Percentiles rank a stretch among this genome's conserved stretches.
These are phyloP conservation scores for Oostethus manadensis DNA, from an alignment of 2,113 vertebrate species.

Conservation along the genomic window DNA sequence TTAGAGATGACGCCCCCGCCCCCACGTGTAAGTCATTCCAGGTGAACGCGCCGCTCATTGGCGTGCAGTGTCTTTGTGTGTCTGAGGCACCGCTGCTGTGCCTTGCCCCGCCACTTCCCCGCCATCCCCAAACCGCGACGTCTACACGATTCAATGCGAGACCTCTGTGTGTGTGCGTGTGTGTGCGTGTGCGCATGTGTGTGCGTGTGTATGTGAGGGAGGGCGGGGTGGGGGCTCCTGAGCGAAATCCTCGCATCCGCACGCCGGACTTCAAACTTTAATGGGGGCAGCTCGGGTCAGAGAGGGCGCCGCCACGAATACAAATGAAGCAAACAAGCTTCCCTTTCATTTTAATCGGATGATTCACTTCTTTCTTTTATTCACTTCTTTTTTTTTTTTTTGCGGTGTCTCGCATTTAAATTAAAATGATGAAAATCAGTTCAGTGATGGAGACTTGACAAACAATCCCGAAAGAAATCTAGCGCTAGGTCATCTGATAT, in stretches of 20 bases:
- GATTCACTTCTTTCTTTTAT: slow-evolving; percentile 38
- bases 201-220: not conserved
- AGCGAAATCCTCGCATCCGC: slow-evolving; percentile 25
- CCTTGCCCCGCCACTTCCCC: slow-evolving; percentile 35
- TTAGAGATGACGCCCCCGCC: slow-evolving; percentile 41
- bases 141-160: slow-evolving; percentile 14
- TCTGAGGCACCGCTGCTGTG: slow-evolving; percentile 55
- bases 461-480: slow-evolving; percentile 23
- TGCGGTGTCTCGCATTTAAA: slow-evolving; percentile 53
- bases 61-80: slow-evolving; percentile 47
- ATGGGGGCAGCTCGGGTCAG: slow-evolving; percentile 27
- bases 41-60: slow-evolving; percentile 42
- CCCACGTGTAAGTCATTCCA: slow-evolving; percentile 57
- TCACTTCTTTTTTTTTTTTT: slow-evolving; percentile 27
- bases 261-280: slow-evolving; percentile 29
- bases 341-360: slow-evolving; percentile 63
- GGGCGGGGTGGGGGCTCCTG: not conserved
- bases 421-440: slow-evolving; percentile 44
- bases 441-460: slow-evolving; percentile 40
- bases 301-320: slow-evolving; percentile 27
- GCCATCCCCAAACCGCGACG: not conserved
- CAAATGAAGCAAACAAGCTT: slow-evolving; percentile 48
- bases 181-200: too few relatives aligned
- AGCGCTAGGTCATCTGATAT: slow-evolving; percentile 28
- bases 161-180: not conserved